Base-by-base conservation (phyloP, 2,888 invertebrate genomes). In the Andrena trimmerana region DNA sequence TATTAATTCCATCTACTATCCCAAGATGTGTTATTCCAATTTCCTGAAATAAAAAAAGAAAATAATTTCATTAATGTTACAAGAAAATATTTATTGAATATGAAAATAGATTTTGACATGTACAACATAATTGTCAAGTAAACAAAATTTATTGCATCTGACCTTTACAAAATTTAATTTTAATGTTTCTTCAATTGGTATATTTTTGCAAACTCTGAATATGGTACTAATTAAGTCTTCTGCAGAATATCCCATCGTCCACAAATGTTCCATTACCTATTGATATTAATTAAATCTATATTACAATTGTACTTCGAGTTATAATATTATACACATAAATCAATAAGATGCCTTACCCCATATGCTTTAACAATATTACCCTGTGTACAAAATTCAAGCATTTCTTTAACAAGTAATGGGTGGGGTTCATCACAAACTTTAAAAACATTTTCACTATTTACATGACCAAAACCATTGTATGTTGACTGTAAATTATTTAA, bases 361-460 rank as follows among this genome's bases (percentile, higher is more conserved):
- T 97, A 98, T 0, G 99, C 98, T 88, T 97, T 97, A 81, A 97
- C 97, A 80, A 99, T 96, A 91, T 99, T 97, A 59, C 97, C 97
- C 72, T 96, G 95, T 0, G 96, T 94, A 94, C 99, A 99, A 89
- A 96, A 95, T 85, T 97, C 96, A 66, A 99, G 95, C 99, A 99
- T 99, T 90, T 97, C 96, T 94, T 97, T 97, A 67, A 99, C 97
- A 2, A 99, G 94, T 93, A 99, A 95, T 0, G 99, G 99, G 95
- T 99, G 99, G 0, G 99, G 99, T 94, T 99, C 99, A 94, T 99
- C 99, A 94, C 99, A 99, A 10, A 99, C 99, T 96, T 99, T 99
- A 94, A 99, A 99, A 27, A 99, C 99, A 95, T 99, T 98, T 88
- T 97, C 97, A 68, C 97, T 96, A 87, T 97, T 98, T n/a, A 99